Conservation (phyloP, 2,797 vertebrate species). For the Sebastes oblongus region DNA sequence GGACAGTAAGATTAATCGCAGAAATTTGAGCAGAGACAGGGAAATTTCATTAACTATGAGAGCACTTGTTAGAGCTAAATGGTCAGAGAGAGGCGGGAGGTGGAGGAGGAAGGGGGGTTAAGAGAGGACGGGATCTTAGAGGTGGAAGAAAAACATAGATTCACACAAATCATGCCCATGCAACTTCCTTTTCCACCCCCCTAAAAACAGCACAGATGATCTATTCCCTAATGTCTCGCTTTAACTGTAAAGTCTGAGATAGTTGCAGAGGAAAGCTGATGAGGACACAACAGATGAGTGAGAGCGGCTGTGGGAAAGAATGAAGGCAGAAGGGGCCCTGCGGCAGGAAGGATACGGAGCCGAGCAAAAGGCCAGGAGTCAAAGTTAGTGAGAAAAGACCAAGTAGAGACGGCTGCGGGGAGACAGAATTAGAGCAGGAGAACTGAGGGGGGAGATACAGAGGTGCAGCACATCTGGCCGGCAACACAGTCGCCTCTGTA, state of each 20-base stretch:
- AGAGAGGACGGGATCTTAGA: slow-evolving; percentile 13
- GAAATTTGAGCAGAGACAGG: slow-evolving; percentile 78
- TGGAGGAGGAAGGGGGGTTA: background rate
- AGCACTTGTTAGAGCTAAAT: slow-evolving; percentile 80
- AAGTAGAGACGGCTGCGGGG: slow-evolving; percentile 15
- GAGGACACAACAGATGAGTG: slow-evolving; percentile 25
- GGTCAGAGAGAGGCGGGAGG: slow-evolving; percentile 64
- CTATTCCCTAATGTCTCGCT: background rate
- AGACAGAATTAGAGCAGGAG: slow-evolving; percentile 58
- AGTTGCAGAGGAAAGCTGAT: slow-evolving; percentile 11
- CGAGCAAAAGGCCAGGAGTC: slow-evolving; percentile 42
- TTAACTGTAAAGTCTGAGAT: slow-evolving; percentile 4
- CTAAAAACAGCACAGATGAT: background rate
- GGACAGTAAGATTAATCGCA: slow-evolving; percentile 76
- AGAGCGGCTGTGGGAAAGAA: slow-evolving; percentile 29
- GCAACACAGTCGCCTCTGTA: slow-evolving; percentile 60
- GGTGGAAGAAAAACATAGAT: slow-evolving; percentile 18
- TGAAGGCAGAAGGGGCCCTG: slow-evolving; percentile 31
- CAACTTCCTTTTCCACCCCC: background rate
- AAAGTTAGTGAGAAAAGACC: slow-evolving; percentile 30
- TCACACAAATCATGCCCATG: slow-evolving; percentile 5
- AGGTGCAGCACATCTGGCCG: slow-evolving; percentile 56
- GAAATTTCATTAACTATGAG: slow-evolving; percentile 79
- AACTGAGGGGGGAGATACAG: slow-evolving; percentile 30
- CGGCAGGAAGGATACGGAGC: slow-evolving; percentile 58